Percentiles rank a stretch among this genome's conserved stretches.
These are phyloP conservation scores for Diorhabda elongata DNA, from an alignment of 1,140 invertebrate genomes.

Conservation along the genomic window DNA sequence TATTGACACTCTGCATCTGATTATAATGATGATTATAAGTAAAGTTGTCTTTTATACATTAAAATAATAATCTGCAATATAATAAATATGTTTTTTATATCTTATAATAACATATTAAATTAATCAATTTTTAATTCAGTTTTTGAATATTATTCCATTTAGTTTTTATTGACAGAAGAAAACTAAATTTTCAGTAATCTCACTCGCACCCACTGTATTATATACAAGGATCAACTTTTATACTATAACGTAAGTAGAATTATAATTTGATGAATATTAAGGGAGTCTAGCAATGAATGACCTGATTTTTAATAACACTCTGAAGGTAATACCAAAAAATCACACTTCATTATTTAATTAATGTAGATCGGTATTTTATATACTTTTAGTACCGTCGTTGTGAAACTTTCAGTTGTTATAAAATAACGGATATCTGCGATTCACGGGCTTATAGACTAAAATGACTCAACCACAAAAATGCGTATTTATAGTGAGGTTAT, in stretches of 20 bases:
- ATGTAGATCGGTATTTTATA: slow-evolving; percentile 1
- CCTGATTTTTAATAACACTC: neutral
- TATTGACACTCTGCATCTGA: slow-evolving; percentile 22
- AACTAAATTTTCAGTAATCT: neutral
- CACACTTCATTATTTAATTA: neutral
- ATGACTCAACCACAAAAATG: neutral
- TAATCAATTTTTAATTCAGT: too few relatives aligned
- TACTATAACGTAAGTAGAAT: neutral
- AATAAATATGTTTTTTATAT: too few relatives aligned
- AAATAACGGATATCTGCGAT: neutral
- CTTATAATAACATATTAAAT: too few relatives aligned
- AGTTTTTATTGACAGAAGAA: too few relatives aligned
- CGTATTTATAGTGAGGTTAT: neutral
- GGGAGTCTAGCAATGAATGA: slow-evolving; percentile 17
- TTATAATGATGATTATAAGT: too few relatives aligned
- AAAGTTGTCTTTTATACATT: too few relatives aligned
- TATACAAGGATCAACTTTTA: neutral
- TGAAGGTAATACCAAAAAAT: too few relatives aligned
- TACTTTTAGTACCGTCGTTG: slow-evolving; percentile 2
- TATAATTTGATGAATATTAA: neutral
- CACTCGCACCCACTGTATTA: neutral
- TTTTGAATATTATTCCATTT: too few relatives aligned
- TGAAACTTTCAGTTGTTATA: slow-evolving; percentile 19
- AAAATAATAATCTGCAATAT: too few relatives aligned
- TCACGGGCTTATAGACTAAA: slow-evolving; percentile 13